Percentiles rank a stretch among this genome's conserved stretches.
Conservation (phyloP, 2,113 vertebrate genomes). For the Mungos mungo region DNA sequence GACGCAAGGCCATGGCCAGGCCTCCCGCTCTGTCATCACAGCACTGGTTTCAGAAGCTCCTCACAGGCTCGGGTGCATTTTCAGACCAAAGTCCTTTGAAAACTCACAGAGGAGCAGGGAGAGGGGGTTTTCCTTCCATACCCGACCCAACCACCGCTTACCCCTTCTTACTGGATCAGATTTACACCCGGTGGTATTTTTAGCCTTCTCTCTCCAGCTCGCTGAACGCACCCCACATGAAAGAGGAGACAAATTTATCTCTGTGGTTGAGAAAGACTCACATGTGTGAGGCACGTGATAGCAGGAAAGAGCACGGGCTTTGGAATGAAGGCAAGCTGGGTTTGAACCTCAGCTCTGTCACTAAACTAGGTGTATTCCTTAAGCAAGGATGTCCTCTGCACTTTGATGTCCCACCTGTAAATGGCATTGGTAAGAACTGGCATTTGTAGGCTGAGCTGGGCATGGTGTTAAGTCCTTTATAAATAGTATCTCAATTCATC, state of each 20-base stretch:
- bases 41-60: not conserved
- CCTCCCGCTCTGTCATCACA: not conserved
- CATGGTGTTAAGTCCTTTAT: not conserved
- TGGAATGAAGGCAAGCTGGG: no score
- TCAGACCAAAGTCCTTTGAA: not conserved
- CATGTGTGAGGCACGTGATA: not conserved
- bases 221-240: not conserved
- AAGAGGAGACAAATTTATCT: slow-evolving; percentile 39
- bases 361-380: not conserved
- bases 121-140: not conserved
- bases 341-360: not conserved
- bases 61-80: not conserved
- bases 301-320: not conserved
- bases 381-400: accelerated
- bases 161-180: not conserved
- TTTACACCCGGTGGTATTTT: not conserved
- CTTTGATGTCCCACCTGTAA: not conserved
- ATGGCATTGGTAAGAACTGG: not conserved
- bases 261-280: not conserved
- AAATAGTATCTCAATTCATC: not conserved
- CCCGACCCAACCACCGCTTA: not conserved
- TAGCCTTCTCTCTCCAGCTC: slow-evolving; percentile 15
- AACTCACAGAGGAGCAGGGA: not conserved
- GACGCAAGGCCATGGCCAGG: accelerated
- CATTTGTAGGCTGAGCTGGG: accelerated